Conservation (phyloP, 1,140 invertebrate species). For the Drosophila bocqueti region DNA sequence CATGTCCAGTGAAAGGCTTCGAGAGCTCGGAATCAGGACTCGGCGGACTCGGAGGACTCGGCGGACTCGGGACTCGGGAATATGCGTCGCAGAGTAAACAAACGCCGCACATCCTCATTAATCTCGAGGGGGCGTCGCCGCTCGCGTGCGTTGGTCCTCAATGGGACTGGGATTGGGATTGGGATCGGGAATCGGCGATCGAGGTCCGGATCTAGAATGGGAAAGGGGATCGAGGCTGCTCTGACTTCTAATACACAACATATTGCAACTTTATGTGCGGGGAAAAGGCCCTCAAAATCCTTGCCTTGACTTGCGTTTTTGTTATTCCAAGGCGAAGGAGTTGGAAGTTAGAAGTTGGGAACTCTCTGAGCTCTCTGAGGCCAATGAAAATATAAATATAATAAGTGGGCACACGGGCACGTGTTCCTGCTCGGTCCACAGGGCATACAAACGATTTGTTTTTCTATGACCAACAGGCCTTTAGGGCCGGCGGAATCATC, state of each 20-base stretch:
- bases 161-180: slow-evolving; percentile 9
- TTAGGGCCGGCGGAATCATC: slow-evolving; percentile 31
- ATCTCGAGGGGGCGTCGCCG: slow-evolving; percentile 71
- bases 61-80: neutral
- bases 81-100: slow-evolving; percentile 58
- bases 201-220: slow-evolving; percentile 11
- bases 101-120: slow-evolving; percentile 69
- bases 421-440: slow-evolving; percentile 50
- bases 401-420: slow-evolving; percentile 81
- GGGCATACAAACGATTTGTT: slow-evolving; percentile 70
- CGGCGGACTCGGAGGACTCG: neutral
- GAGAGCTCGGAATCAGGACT: slow-evolving; percentile 26
- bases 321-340: slow-evolving; percentile 45
- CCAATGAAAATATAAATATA: slow-evolving; percentile 66
- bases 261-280: slow-evolving; percentile 75
- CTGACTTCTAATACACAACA: slow-evolving; percentile 69
- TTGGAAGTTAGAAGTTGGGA: slow-evolving; percentile 10
- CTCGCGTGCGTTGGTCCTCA: slow-evolving; percentile 47
- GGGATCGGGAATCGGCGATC: slow-evolving; percentile 2
- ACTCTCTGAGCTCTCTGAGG: neutral
- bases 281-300: slow-evolving; percentile 41
- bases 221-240: slow-evolving; percentile 12
- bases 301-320: slow-evolving; percentile 36
- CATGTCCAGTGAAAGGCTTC: slow-evolving; percentile 63
- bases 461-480: slow-evolving; percentile 62